Conservation (phyloP, 1,140 invertebrate genomes). For the Trichomalopsis sarcophagae region DNA sequence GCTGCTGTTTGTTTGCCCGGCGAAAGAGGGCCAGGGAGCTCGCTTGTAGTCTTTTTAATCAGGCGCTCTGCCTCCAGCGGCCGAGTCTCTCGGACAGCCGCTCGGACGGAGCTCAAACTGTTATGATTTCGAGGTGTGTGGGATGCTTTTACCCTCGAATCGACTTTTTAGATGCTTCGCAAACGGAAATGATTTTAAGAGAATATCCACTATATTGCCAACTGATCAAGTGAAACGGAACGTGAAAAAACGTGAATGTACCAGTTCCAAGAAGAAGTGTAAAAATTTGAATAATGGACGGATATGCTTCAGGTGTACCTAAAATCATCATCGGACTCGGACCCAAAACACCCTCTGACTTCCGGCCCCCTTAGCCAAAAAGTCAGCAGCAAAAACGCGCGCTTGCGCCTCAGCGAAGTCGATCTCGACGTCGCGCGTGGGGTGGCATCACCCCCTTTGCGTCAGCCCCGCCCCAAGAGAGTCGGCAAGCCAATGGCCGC, state of each 20-base stretch:
- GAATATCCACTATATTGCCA: too few relatives aligned
- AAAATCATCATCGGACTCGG: too few relatives aligned
- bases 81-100: not conserved
- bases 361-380: not conserved
- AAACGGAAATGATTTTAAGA: too few relatives aligned
- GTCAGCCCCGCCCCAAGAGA: constrained; percentile 3
- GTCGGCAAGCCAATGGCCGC: constrained; percentile 1
- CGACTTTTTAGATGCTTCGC: not conserved
- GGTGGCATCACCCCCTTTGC: not conserved
- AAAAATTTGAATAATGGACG: too few relatives aligned
- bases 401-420: not conserved
- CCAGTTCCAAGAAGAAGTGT: too few relatives aligned
- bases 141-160: not conserved
- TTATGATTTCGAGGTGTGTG: not conserved
- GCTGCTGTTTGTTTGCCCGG: constrained; percentile 7
- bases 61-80: constrained; percentile 23
- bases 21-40: constrained; percentile 1
- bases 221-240: too few relatives aligned
- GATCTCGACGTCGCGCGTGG: not conserved
- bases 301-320: too few relatives aligned
- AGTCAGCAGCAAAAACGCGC: not conserved
- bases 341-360: not conserved
- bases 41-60: constrained; percentile 45
- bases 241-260: too few relatives aligned
- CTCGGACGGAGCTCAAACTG: not conserved